Conservation (phyloP, 1,140 invertebrate species). For the Drosophila baimaii region DNA sequence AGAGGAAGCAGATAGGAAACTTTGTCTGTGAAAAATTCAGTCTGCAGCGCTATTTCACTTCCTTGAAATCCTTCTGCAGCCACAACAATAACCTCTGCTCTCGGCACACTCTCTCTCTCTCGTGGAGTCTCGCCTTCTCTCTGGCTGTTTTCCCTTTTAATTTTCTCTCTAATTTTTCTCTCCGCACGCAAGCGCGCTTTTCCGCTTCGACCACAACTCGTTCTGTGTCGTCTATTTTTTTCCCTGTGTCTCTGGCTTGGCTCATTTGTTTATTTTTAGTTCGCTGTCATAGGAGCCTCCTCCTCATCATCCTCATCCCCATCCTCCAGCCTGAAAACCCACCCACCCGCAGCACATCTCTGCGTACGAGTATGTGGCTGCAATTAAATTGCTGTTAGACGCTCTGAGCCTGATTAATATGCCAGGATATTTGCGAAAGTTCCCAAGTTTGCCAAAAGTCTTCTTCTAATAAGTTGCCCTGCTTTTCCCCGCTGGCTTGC, state of each 20-base stretch:
- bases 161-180: slow-evolving; percentile 22
- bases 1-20: slow-evolving; percentile 46
- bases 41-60: slow-evolving; percentile 81
- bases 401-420: slow-evolving; percentile 64
- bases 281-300: slow-evolving; percentile 63
- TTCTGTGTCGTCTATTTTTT: slow-evolving; percentile 30
- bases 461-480: slow-evolving; percentile 37
- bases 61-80: slow-evolving; percentile 75
- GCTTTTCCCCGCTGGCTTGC: slow-evolving; percentile 6
- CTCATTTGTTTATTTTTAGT: slow-evolving; percentile 82
- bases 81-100: slow-evolving; percentile 46
- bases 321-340: slow-evolving; percentile 2
- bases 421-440: slow-evolving; percentile 26
- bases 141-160: slow-evolving; percentile 1
- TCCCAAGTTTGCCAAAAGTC: slow-evolving; percentile 35
- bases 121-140: slow-evolving; percentile 5
- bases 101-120: slow-evolving; percentile 15
- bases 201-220: slow-evolving; percentile 29
- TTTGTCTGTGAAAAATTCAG: slow-evolving; percentile 69
- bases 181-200: slow-evolving; percentile 47
- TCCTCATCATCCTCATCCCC: slow-evolving; percentile 7
- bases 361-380: slow-evolving; percentile 31
- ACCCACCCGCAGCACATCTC: slow-evolving; percentile 16
- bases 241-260: slow-evolving; percentile 47
- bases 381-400: slow-evolving; percentile 69